These are phyloP conservation scores for Xestia sexstrigata DNA, from an alignment of 2,888 invertebrate species.

Conservation along the genomic window DNA sequence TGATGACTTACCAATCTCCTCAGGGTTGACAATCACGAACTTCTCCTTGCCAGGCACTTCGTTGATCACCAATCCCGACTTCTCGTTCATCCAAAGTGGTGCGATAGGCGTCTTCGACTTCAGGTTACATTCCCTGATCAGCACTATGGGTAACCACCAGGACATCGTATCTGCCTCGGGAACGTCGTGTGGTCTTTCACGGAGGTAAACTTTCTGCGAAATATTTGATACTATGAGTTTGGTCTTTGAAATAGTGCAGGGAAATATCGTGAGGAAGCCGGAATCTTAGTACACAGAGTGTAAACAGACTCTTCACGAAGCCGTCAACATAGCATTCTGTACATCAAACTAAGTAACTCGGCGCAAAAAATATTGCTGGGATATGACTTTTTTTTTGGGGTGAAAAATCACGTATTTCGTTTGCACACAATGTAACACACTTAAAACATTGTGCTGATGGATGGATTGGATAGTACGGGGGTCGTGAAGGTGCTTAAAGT, in stretches of 20 bases:
- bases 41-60: conserved; percentile 90
- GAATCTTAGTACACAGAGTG: no score
- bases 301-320: no score
- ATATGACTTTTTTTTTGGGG: no score
- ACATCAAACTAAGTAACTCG: no score
- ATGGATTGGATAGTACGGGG: no score
- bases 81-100: conserved; percentile 92
- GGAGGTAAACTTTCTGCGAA: conserved; percentile 92
- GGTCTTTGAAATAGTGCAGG: neutral
- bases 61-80: conserved; percentile 87
- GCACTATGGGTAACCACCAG: conserved; percentile 94
- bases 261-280: no score
- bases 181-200: conserved; percentile 94
- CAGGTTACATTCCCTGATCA: conserved; percentile 90
- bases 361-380: no score
- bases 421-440: no score
- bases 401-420: no score
- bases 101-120: conserved; percentile 91
- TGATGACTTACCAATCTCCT: conserved; percentile 93
- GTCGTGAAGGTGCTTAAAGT: no score
- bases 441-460: no score
- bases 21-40: conserved; percentile 95
- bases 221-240: neutral
- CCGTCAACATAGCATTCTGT: no score
- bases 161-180: conserved; percentile 93